Conservation (phyloP, 2,888 invertebrate species). For the Eupithecia vulgata region DNA sequence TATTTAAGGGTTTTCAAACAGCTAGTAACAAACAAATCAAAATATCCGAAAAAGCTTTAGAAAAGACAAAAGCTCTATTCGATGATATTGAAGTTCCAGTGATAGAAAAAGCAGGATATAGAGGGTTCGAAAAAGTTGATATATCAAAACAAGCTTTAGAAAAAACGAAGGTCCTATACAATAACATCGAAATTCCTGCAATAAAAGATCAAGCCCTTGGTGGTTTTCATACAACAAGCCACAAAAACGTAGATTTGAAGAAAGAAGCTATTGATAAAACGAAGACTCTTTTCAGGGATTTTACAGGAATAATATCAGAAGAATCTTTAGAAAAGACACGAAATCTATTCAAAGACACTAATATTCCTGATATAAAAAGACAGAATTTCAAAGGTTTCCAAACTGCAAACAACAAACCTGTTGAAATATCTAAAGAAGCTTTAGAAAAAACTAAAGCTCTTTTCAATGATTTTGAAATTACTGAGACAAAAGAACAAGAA, state of each 20-base stretch:
- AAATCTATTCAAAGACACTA: neutral
- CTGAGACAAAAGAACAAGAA: neutral
- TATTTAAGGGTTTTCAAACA: slow-evolving; percentile 60
- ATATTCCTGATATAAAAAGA: neutral
- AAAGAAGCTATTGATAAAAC: slow-evolving; percentile 32
- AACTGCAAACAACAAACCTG: slow-evolving; percentile 66
- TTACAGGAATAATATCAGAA: slow-evolving; percentile 59
- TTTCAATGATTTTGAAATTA: slow-evolving; percentile 48
- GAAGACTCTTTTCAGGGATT: slow-evolving; percentile 15
- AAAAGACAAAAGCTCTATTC: slow-evolving; percentile 5
- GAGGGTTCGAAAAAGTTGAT: slow-evolving; percentile 58
- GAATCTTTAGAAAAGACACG: neutral
- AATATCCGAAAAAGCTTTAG: slow-evolving; percentile 45
- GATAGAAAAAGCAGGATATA: neutral
- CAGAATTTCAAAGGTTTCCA: slow-evolving; percentile 56
- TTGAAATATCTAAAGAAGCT: slow-evolving; percentile 57
- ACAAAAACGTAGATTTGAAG: slow-evolving; percentile 22
- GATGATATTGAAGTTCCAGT: slow-evolving; percentile 32
- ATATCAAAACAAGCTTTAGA: neutral
- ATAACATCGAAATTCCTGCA: neutral
- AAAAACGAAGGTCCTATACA: slow-evolving; percentile 33
- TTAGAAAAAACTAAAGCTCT: slow-evolving; percentile 53
- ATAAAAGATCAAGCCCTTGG: neutral
- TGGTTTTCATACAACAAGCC: slow-evolving; percentile 31
- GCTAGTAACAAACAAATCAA: slow-evolving; percentile 68